Evolutionary conservation across 2,888 invertebrate species (phyloP).

Genomic region (Tribolium freemani): DNA sequence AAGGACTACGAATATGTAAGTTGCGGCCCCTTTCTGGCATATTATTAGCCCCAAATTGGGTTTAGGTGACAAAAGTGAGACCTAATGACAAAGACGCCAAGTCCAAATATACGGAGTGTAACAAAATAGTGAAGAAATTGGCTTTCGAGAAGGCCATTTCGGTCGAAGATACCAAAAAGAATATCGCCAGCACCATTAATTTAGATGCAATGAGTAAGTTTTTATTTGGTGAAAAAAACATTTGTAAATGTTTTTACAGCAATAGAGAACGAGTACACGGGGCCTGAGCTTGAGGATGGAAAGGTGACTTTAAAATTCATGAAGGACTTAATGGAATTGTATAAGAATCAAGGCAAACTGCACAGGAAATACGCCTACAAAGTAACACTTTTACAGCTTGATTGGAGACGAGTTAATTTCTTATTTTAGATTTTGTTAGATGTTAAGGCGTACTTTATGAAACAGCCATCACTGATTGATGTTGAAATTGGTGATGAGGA

Average conservation of each 20-base stretch:
- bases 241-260: slow-evolving; percentile 71
- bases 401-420: neutral
- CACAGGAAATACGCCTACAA: slow-evolving; percentile 98
- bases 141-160: slow-evolving; percentile 98
- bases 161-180: slow-evolving; percentile 89
- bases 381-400: slow-evolving; percentile 68
- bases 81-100: slow-evolving; percentile 97
- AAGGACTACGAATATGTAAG: slow-evolving; percentile 96
- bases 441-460: slow-evolving; percentile 86
- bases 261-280: slow-evolving; percentile 94
- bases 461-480: slow-evolving; percentile 90
- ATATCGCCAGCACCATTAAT: slow-evolving; percentile 90
- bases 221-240: neutral
- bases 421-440: slow-evolving; percentile 88
- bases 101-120: slow-evolving; percentile 92
- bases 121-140: slow-evolving; percentile 93
- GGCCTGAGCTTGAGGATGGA: slow-evolving; percentile 89
- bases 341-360: slow-evolving; percentile 91
- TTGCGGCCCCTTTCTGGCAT: slow-evolving; percentile 46
- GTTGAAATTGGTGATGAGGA: slow-evolving; percentile 87
- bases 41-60: neutral
- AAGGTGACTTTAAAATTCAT: slow-evolving; percentile 92
- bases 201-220: slow-evolving; percentile 90
- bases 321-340: slow-evolving; percentile 89
- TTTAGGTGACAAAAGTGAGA: slow-evolving; percentile 88